These are phyloP conservation scores for Drosophila subquinaria DNA, from an alignment of 2,888 invertebrate genomes.

Conservation along the genomic window DNA sequence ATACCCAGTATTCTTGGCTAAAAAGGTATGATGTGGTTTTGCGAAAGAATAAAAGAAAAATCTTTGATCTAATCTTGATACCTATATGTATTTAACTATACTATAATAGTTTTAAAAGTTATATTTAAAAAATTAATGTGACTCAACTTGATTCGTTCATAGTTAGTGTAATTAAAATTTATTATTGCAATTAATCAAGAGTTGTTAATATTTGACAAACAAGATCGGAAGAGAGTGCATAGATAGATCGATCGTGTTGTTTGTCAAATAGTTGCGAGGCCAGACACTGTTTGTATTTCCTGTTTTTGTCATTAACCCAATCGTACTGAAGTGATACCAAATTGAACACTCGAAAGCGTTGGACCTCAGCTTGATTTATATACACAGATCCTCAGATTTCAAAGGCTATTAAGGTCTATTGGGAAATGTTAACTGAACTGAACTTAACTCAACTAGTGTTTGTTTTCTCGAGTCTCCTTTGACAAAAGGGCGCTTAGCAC, in stretches of 20 bases:
- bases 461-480: slow-evolving; percentile 27
- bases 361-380: slow-evolving; percentile 4
- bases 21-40: not conserved
- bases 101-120: too few species aligned
- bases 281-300: slow-evolving; percentile 22
- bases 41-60: not conserved
- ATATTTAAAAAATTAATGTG: too few species aligned
- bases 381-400: slow-evolving; percentile 2
- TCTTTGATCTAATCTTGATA: not conserved
- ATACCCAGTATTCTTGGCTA: not conserved
- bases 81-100: too few species aligned
- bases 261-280: slow-evolving; percentile 6
- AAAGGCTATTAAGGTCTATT: slow-evolving; percentile 11
- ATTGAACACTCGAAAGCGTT: not conserved
- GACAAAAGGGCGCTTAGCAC: slow-evolving; percentile 45
- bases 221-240: not conserved
- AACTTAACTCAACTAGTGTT: not conserved
- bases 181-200: not conserved
- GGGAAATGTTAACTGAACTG: not conserved
- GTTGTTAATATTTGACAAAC: not conserved
- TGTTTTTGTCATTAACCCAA: slow-evolving; percentile 15
- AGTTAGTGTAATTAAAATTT: not conserved
- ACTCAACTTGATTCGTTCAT: not conserved
- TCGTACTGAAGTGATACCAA: slow-evolving; percentile 19
- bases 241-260: slow-evolving; percentile 13